Evolutionary conservation across 2,797 vertebrate species (phyloP).

Genomic region (Microtus californicus): DNA sequence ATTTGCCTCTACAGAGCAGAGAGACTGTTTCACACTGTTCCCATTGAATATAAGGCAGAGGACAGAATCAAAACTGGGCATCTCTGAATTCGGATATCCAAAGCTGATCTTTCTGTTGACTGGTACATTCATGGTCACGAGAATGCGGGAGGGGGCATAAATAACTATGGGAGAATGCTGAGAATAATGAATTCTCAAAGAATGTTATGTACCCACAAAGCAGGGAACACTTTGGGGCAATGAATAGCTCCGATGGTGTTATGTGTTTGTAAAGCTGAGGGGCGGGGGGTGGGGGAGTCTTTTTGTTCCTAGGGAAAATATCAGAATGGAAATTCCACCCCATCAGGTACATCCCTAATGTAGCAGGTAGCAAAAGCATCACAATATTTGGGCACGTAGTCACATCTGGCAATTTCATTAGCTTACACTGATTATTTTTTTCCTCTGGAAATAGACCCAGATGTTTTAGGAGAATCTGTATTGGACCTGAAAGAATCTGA

Average conservation of each 20-base stretch:
- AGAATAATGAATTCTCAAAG: neutral
- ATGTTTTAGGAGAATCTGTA: constrained; percentile 74
- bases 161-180: neutral
- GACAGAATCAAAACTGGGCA: constrained; percentile 51
- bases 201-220: neutral
- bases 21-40: constrained; percentile 59
- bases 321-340: constrained; percentile 54
- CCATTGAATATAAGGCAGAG: constrained; percentile 45
- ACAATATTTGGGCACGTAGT: constrained; percentile 67
- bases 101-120: neutral
- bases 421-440: constrained; percentile 43
- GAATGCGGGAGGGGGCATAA: neutral
- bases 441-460: constrained; percentile 77
- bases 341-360: neutral
- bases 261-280: neutral
- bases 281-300: neutral
- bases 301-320: constrained; percentile 55
- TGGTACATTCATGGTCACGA: neutral
- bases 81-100: constrained; percentile 33
- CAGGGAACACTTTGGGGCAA: neutral
- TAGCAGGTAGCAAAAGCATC: constrained; percentile 53
- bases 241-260: neutral
- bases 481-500: constrained; percentile 71
- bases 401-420: constrained; percentile 81
- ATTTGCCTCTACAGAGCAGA: constrained; percentile 62